Conservation (phyloP, 2,888 invertebrate species). For the Lepeophtheirus nordmannii region DNA sequence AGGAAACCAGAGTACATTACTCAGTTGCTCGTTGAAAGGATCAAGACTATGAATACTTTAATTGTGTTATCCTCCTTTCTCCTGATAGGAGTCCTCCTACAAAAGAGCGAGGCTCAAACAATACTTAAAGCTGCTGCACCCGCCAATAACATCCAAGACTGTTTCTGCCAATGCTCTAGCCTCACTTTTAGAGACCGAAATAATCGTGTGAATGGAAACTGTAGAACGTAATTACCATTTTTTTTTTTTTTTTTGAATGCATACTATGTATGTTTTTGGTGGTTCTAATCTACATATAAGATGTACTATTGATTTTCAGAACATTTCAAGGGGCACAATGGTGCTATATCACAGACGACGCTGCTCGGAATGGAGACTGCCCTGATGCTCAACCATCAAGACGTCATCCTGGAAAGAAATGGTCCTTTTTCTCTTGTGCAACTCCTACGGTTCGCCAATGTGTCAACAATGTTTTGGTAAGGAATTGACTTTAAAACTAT, state of each 20-base stretch:
- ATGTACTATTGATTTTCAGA: not conserved
- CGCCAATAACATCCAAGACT: not conserved
- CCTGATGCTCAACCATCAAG: not conserved
- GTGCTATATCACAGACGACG: not conserved
- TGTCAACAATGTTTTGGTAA: not conserved
- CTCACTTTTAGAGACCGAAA: not conserved
- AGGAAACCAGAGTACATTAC: too few species aligned
- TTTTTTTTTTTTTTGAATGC: too few species aligned
- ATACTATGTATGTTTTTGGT: not conserved
- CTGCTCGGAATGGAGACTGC: not conserved
- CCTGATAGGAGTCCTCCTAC: not conserved
- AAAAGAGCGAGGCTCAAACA: not conserved
- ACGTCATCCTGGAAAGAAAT: not conserved
- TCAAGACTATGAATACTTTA: not conserved
- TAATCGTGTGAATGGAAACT: not conserved
- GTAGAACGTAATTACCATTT: not conserved
- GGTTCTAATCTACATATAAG: too few species aligned
- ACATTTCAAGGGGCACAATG: not conserved
- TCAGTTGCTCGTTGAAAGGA: too few species aligned
- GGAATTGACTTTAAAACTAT: too few species aligned
- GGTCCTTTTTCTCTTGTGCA: not conserved
- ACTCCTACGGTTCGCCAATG: not conserved
- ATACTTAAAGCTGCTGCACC: not conserved
- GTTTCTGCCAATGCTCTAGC: constrained; percentile 3
- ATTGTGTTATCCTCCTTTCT: not conserved